Percentiles rank a stretch among this genome's conserved stretches.
Evolutionary conservation across 2,113 vertebrate species (phyloP).

Genomic region (Hemibagrus wyckioides): DNA sequence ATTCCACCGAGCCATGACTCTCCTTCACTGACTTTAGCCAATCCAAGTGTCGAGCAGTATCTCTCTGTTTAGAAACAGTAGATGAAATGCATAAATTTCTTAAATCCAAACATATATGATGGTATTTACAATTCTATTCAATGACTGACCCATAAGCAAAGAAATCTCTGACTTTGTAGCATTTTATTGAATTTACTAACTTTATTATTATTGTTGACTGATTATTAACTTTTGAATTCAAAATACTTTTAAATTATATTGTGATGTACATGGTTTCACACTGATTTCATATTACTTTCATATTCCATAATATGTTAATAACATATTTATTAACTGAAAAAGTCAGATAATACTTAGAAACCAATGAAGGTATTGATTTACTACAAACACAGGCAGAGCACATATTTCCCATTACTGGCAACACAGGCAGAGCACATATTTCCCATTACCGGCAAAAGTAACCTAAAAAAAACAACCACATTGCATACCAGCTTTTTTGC

Average conservation of each 20-base stretch:
- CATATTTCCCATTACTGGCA: not conserved
- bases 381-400: not conserved
- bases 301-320: not conserved
- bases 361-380: not conserved
- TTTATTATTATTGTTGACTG: not conserved
- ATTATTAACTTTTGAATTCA: not conserved
- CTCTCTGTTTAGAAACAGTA: slow-evolving; percentile 68
- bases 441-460: not conserved
- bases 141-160: not conserved
- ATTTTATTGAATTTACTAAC: not conserved
- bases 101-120: slow-evolving; percentile 30
- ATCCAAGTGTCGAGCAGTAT: slow-evolving; percentile 86
- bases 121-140: not conserved
- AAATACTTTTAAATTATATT: not conserved
- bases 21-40: slow-evolving; percentile 95
- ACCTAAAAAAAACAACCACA: not conserved
- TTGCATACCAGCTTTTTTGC: slow-evolving; percentile 84
- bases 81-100: not conserved
- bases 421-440: not conserved
- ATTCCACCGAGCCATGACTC: slow-evolving; percentile 92
- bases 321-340: not conserved
- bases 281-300: not conserved
- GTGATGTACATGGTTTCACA: not conserved
- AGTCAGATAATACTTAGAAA: not conserved
- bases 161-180: not conserved